These are phyloP conservation scores for Micromesistius poutassou DNA, from an alignment of 2,797 vertebrate genomes.

Conservation along the genomic window DNA sequence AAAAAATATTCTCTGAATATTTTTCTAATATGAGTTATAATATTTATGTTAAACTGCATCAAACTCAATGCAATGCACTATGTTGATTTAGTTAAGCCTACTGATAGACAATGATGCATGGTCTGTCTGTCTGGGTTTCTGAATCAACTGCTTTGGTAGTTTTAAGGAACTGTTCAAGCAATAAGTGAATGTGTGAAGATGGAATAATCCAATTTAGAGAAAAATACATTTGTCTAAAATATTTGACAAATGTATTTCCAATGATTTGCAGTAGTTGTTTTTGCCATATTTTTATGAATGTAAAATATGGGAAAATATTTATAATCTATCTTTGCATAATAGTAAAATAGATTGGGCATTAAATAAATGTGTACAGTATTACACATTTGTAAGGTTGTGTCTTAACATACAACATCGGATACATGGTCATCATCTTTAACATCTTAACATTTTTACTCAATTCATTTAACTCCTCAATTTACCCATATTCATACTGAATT, in stretches of 20 bases:
- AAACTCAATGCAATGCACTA: background rate
- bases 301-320: background rate
- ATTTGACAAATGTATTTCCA: conserved; percentile 1
- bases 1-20: background rate
- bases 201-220: too few species aligned
- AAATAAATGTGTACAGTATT: background rate
- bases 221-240: conserved; percentile 15
- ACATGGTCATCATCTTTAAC: conserved; percentile 43
- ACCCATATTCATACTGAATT: background rate
- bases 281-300: background rate
- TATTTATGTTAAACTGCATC: too few species aligned
- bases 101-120: background rate
- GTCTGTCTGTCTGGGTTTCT: background rate
- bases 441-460: conserved; percentile 7
- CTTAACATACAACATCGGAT: conserved; percentile 42
- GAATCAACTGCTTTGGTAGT: background rate
- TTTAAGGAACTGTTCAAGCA: background rate
- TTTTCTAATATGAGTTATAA: background rate
- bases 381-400: background rate
- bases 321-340: background rate
- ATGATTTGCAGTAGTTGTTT: background rate
- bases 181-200: background rate
- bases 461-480: background rate
- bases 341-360: background rate
- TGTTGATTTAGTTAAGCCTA: background rate